These are phyloP conservation scores for Tragelaphus strepsiceros DNA, from an alignment of 2,113 vertebrate genomes.

Conservation along the genomic window DNA sequence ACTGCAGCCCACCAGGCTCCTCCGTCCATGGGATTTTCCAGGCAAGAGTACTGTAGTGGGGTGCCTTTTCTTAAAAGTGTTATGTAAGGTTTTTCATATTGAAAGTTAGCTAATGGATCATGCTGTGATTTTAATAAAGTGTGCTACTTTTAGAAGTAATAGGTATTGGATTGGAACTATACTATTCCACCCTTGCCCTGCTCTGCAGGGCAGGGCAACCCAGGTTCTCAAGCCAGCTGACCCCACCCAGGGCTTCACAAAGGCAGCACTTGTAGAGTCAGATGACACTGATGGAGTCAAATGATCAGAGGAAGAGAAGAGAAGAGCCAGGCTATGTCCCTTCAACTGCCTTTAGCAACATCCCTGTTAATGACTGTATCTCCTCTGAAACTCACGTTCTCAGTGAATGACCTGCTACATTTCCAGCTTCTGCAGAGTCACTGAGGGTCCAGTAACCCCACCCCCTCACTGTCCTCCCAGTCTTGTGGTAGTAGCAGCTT, in stretches of 20 bases:
- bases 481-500: background rate
- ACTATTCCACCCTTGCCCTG: background rate
- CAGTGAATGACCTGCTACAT: background rate
- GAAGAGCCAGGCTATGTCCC: background rate
- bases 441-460: too few species aligned
- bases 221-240: background rate
- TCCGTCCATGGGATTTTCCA: too few species aligned
- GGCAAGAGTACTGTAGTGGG: too few species aligned
- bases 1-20: too few species aligned
- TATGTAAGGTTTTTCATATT: background rate
- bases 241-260: background rate
- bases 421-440: background rate
- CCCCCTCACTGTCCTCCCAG: background rate
- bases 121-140: background rate
- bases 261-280: background rate
- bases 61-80: background rate
- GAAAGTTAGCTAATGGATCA: background rate
- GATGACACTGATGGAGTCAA: background rate
- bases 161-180: background rate
- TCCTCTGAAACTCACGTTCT: background rate
- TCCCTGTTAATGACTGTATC: fast-evolving
- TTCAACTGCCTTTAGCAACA: background rate
- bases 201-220: background rate
- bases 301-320: background rate
- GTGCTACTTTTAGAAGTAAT: too few species aligned